Conservation (phyloP, 2,888 invertebrate genomes). For the Cheiracanthium punctorium region DNA sequence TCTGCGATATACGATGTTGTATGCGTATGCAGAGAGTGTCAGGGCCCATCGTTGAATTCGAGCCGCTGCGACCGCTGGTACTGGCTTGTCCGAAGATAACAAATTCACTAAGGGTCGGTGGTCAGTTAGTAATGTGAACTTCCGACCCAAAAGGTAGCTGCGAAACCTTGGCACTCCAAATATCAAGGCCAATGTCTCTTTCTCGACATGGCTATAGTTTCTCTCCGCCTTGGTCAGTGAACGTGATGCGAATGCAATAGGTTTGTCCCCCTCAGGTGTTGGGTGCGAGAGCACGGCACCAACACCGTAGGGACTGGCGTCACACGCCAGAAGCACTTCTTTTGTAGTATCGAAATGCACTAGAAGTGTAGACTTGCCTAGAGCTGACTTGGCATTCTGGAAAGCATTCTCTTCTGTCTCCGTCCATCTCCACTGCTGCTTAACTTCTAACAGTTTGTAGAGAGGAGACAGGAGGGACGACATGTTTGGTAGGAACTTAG, state of each 20-base stretch:
- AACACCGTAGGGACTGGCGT: slow-evolving; percentile 75
- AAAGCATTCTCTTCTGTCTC: slow-evolving; percentile 70
- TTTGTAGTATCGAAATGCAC: slow-evolving; percentile 73
- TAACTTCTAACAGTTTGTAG: slow-evolving; percentile 69
- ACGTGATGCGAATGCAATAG: slow-evolving; percentile 72
- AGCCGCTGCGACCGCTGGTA: no score
- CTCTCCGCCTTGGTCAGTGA: slow-evolving; percentile 70
- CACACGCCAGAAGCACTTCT: slow-evolving; percentile 74
- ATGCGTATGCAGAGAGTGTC: no score
- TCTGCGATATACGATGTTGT: no score
- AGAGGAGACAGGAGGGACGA: slow-evolving; percentile 71
- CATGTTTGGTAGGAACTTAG: slow-evolving; percentile 72
- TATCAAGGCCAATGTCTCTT: not conserved
- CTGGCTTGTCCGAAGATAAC: not conserved
- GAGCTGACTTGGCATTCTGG: slow-evolving; percentile 71
- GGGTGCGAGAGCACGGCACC: slow-evolving; percentile 71
- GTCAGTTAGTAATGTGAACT: slow-evolving; percentile 76
- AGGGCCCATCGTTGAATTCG: no score
- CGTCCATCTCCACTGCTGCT: slow-evolving; percentile 68
- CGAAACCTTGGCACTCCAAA: slow-evolving; percentile 2
- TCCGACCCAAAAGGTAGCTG: not conserved
- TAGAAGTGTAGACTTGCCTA: slow-evolving; percentile 36
- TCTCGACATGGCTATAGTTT: not conserved
- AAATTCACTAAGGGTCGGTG: slow-evolving; percentile 75
- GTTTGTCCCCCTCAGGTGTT: slow-evolving; percentile 75